Evolutionary conservation across 2,113 vertebrate species (phyloP).

Genomic region (Piaya cayana): DNA sequence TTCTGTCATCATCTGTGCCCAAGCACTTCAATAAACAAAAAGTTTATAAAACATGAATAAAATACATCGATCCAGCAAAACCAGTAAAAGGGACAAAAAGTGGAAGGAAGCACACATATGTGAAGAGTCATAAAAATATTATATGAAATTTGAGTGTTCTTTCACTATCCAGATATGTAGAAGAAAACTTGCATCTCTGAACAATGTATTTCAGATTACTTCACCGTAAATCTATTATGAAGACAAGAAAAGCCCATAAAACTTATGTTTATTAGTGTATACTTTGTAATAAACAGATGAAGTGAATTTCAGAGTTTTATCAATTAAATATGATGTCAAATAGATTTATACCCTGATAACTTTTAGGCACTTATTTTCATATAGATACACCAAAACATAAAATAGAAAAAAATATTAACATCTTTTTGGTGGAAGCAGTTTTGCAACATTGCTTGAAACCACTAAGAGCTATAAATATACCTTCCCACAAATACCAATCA

Average conservation of each 20-base stretch:
- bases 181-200: not conserved
- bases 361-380: not conserved
- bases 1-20: not conserved
- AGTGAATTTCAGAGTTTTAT: not conserved
- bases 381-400: not conserved
- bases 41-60: not conserved
- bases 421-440: not conserved
- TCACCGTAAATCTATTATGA: not conserved
- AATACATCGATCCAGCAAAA: not conserved
- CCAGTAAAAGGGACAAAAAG: not conserved
- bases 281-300: not conserved
- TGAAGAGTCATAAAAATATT: not conserved
- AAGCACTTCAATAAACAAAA: not conserved
- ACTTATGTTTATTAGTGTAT: not conserved
- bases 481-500: not conserved
- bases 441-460: not conserved
- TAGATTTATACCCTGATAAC: not conserved
- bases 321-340: not conserved
- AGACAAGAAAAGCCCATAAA: not conserved
- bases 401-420: not conserved
- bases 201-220: not conserved
- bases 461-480: not conserved
- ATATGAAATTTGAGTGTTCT: not conserved
- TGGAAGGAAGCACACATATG: fast-evolving
- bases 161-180: not conserved